Base-by-base conservation (phyloP, 2,797 vertebrate genomes). In the Megaceryle alcyon region DNA sequence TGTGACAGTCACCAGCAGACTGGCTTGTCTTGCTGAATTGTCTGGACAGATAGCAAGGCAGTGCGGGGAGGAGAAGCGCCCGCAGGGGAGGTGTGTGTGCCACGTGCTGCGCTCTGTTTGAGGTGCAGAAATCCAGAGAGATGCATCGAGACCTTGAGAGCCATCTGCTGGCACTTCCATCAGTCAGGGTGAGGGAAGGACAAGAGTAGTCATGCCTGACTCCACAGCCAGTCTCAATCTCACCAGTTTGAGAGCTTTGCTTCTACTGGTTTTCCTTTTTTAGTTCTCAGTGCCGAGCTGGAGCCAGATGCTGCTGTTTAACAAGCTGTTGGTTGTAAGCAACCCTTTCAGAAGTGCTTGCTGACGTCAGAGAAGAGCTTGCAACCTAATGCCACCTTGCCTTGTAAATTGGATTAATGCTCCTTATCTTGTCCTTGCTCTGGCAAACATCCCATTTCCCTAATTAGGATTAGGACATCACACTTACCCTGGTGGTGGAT, bases 381-480 rank as follows among this genome's bases (percentile, higher is more conserved):
- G 5, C 61, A 68, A 28, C 53, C 76, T 82, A 61, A 75, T 35
- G 69, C 60, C 71, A 41, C 8, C 0, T 59, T 91, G 88, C 88
- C 57, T 65, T 83, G 39, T 82, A 8, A 75, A 5, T 23, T 92
- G 81, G 83, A 86, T 92, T 92, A 86, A 78, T 37, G 66, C 29
- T 92, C 88, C 49, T 84, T 88, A 89, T 73, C 78, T 80, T 18
- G 39, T 56, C 87, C 60, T 82, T 0, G 0, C 68, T 77, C 81
- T 79, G 91, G 78, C 82, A 86, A 85, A 66, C 59, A 15, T 59
- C 78, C 43, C 46, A 7, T 88, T 84, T 85, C 71, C 83, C 53
- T 80, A 57, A 77, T 46, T 7, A 56, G 90, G 72, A 68, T 83
- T 49, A 83, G 88, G 82, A 26, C 65, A 39, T 71, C n/a, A 87